Evolutionary conservation across 2,113 vertebrate species (phyloP), one percentile per base, ranked within the genome.

Genomic region (Bubo scandiacus): DNA sequence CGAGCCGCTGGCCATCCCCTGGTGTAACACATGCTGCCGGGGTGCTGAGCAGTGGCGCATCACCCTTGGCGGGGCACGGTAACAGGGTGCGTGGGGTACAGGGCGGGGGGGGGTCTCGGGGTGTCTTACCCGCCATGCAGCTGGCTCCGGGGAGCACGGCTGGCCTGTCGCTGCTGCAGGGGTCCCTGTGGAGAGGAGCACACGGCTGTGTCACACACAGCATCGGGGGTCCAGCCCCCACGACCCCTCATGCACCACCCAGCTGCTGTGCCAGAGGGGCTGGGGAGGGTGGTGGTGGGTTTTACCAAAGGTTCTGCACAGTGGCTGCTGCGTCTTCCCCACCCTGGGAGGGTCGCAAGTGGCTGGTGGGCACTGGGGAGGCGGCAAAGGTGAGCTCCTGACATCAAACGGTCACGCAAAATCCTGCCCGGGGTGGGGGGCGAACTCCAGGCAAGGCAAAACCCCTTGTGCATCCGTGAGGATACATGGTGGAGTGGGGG

Each of bases 161-260:
- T 7, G 86, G 96, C 77, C 75, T 42, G 75, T 96, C 90, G 10
- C 96, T n/a, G 12, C 86, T 54, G 92, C 96, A 92, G 90, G 95
- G 96, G 73, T 91, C 94, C 95, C 98, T 98, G 97, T 25, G 3
- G 70, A 97, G 89, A 97, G 67, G 92, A 95, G 94, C 10, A 59
- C 30, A 83, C 0, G 7, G 78, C 66, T 9, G 3, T 7, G 22
- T 92, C 79, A 92, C 6, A 0, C 38, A 30, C 8, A 10, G 66
- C 45, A 47, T 5, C 2, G 11, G 25, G 32, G 57, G n/a, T 32
- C 54, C 74, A 13, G 38, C 29, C 43, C 32, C 10, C 5, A 11
- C 12, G 11, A 2, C 19, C 47, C 42, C 47, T 57, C 30, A 0
- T 2, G 58, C 14, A 17, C 45, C 45, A 10, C 9, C 19, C 59